Evolutionary conservation across 2,797 vertebrate genomes (phyloP).

Genomic region (Antrozous pallidus): DNA sequence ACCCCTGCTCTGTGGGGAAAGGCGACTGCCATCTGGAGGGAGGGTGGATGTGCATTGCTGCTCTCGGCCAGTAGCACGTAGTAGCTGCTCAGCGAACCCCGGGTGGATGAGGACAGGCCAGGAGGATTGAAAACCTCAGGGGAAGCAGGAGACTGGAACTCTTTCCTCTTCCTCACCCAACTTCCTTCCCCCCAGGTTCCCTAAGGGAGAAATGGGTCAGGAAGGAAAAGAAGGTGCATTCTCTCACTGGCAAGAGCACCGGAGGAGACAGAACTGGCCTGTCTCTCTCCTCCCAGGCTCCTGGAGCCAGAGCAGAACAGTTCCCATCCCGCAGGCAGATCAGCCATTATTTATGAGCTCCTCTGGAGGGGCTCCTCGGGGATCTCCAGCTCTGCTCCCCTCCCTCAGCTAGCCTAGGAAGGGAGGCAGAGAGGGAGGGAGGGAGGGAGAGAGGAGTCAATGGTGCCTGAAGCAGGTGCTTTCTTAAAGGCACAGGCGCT

Average conservation of each 20-base stretch:
- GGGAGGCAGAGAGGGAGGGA: too few species aligned
- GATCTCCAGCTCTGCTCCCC: background rate
- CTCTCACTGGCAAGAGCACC: background rate
- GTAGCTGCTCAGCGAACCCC: background rate
- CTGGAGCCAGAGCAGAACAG: background rate
- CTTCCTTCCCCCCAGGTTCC: background rate
- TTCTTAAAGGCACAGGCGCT: conserved; percentile 38
- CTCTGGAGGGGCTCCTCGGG: background rate
- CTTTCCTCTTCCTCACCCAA: background rate
- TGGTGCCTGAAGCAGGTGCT: background rate
- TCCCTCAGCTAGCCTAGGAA: background rate
- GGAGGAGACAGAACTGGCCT: background rate
- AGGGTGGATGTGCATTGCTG: background rate
- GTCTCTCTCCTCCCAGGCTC: background rate
- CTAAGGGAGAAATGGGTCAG: background rate
- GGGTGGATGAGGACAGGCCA: background rate
- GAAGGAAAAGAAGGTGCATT: background rate
- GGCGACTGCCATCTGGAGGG: background rate
- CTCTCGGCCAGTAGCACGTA: background rate
- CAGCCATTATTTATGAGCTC: conserved; percentile 16
- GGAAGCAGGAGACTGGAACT: background rate
- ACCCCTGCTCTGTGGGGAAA: background rate
- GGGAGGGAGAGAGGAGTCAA: background rate
- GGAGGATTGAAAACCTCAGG: background rate
- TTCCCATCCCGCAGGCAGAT: background rate